These are phyloP conservation scores for Choristoneura rosaceana DNA, from an alignment of 2,888 invertebrate genomes.

Conservation along the genomic window DNA sequence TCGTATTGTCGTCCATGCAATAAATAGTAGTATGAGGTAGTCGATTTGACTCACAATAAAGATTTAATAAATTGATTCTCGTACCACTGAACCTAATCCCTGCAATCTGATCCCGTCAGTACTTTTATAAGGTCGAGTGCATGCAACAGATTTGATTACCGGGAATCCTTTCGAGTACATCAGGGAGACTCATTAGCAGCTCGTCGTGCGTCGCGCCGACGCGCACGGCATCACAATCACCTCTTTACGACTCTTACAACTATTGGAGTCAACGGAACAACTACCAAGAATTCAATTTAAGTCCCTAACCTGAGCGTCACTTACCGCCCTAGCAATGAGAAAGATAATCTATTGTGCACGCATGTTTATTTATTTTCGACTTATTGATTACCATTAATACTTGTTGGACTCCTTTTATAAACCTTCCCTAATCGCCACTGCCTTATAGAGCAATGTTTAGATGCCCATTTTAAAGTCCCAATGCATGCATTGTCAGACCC, in stretches of 20 bases:
- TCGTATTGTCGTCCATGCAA: no score
- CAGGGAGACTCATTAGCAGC: neutral
- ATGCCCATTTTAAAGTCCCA: constrained; percentile 9
- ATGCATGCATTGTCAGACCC: constrained; percentile 27
- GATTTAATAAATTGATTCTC: no score
- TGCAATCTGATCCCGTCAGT: neutral
- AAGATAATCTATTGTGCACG: neutral
- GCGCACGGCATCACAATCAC: neutral
- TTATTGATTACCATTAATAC: neutral
- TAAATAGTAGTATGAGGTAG: no score
- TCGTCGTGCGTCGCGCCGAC: neutral
- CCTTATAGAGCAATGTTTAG: constrained; percentile 17
- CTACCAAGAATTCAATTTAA: neutral
- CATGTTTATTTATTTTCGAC: neutral
- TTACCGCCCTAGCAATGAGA: no score
- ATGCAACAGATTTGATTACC: neutral
- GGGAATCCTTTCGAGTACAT: neutral
- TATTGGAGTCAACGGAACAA: neutral
- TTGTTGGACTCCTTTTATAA: neutral
- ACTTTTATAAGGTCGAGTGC: neutral
- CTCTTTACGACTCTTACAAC: neutral
- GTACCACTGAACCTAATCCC: neutral
- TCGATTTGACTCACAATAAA: no score
- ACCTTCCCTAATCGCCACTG: constrained; percentile 5
- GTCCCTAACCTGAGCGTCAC: no score